A percentile compares a stretch with the other conserved stretches of the same genome.
Evolutionary conservation across 2,888 invertebrate genomes (phyloP).

Genomic region (Limnephilus auricula): DNA sequence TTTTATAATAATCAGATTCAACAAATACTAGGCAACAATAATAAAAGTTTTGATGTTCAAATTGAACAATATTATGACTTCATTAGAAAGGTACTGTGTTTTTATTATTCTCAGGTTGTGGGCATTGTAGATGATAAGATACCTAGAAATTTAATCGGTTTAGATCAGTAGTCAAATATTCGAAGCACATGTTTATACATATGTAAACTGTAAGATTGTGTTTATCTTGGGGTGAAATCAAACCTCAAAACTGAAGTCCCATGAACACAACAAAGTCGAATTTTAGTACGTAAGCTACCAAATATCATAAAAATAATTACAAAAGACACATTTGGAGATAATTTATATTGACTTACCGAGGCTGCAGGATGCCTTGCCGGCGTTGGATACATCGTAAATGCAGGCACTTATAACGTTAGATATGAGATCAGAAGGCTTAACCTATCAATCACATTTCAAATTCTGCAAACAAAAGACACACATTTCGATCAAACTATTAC

Average conservation of each 20-base stretch:
- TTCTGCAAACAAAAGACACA: constrained; percentile 48
- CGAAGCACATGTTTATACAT: constrained; percentile 45
- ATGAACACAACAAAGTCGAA: constrained; percentile 21
- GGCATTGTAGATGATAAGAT: background rate
- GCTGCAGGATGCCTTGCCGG: constrained; percentile 87
- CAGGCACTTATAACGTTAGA: constrained; percentile 52
- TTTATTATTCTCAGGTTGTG: background rate
- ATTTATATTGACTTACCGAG: constrained; percentile 78
- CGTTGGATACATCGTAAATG: constrained; percentile 82
- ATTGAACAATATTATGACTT: background rate
- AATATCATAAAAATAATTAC: background rate
- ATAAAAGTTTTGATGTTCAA: background rate
- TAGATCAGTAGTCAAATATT: background rate
- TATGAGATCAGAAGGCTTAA: constrained; percentile 52
- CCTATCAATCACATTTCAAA: constrained; percentile 57
- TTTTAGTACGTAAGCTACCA: background rate
- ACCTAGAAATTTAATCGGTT: background rate
- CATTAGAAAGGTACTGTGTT: background rate
- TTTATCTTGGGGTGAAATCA: constrained; percentile 10
- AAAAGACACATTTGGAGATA: background rate
- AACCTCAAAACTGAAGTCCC: constrained; percentile 17
- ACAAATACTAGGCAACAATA: background rate
- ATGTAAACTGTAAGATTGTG: background rate
- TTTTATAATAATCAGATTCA: background rate
- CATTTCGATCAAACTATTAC: constrained; percentile 27